A percentile compares a stretch with the other conserved stretches of the same genome.
These are phyloP conservation scores for Syrista parreyssii DNA, from an alignment of 2,888 invertebrate genomes.

Conservation along the genomic window DNA sequence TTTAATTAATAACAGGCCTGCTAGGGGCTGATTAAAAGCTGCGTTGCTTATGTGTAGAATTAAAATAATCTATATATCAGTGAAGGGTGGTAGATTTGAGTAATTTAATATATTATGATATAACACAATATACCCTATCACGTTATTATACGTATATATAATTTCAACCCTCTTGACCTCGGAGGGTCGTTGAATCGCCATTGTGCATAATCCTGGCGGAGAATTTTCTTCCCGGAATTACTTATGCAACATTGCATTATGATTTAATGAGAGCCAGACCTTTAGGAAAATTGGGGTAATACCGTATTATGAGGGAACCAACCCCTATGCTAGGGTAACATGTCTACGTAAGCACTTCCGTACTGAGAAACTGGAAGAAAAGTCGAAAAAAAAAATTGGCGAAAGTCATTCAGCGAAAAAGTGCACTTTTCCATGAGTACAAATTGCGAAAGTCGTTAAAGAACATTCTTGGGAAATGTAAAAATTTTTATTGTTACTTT, in stretches of 20 bases:
- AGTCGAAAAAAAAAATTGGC: background rate
- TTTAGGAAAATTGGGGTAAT: background rate
- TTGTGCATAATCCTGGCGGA: background rate
- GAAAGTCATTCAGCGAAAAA: background rate
- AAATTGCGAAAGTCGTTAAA: background rate
- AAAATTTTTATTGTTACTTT: background rate
- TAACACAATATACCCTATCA: too few species aligned
- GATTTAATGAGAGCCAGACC: background rate
- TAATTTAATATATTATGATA: background rate
- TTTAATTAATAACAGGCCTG: background rate
- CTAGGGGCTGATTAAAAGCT: background rate
- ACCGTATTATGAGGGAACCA: background rate
- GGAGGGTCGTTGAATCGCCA: background rate
- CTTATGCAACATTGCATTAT: background rate
- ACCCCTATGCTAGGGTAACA: background rate
- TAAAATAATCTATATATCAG: background rate
- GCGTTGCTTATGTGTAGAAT: background rate
- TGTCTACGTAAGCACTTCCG: background rate
- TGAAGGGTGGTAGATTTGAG: background rate
- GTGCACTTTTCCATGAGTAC: background rate
- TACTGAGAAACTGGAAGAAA: background rate
- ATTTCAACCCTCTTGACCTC: background rate
- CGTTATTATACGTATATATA: background rate
- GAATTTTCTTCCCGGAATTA: background rate
- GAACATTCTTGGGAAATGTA: background rate